Percentiles rank a stretch among this genome's conserved stretches.
phyloP scores from a whole-genome alignment of 2,113 vertebrate species.

The Myotis lucifugus region DNA sequence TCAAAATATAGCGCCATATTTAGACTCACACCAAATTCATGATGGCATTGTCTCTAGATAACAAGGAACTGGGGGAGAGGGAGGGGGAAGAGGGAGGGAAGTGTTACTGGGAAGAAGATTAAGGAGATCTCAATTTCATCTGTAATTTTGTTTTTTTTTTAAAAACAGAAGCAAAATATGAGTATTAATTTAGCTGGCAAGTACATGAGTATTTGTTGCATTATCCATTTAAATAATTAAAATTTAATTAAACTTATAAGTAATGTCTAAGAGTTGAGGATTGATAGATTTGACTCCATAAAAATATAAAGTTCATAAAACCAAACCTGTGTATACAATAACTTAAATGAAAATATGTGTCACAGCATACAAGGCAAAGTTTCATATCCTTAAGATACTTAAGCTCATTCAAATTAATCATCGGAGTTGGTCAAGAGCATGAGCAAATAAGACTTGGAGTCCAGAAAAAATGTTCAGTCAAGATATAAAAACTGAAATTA shows the following conservation, averaged over 20 bases:
- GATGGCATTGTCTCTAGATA: neutral
- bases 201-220: neutral
- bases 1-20: neutral
- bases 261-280: neutral
- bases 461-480: neutral
- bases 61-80: neutral
- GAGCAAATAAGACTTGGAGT: neutral
- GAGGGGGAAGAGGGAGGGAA: neutral
- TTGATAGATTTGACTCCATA: neutral
- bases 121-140: neutral
- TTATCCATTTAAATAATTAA: neutral
- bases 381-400: neutral
- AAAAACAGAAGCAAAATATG: neutral
- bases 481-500: neutral
- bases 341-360: slow-evolving; percentile 28
- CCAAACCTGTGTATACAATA: neutral
- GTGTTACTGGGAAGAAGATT: neutral
- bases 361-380: neutral
- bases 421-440: neutral
- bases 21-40: neutral
- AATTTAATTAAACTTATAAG: slow-evolving; percentile 7
- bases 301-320: slow-evolving; percentile 20
- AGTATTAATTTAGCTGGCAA: neutral
- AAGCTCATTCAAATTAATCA: neutral
- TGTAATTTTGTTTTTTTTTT: neutral